Evolutionary conservation across 2,797 vertebrate species (phyloP).

Genomic region (Masticophis lateralis): DNA sequence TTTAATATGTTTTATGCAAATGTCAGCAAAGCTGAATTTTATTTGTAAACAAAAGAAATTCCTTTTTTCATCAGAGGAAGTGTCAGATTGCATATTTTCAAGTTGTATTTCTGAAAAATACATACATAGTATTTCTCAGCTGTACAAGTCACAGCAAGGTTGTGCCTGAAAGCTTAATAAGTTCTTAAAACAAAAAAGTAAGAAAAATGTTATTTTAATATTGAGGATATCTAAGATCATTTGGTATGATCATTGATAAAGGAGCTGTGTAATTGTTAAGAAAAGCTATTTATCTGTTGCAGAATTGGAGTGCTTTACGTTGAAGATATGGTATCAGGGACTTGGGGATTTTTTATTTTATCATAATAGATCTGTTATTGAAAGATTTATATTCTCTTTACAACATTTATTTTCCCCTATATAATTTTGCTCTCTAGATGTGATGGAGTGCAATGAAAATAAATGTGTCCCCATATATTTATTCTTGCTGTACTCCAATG

Average conservation of each 20-base stretch:
- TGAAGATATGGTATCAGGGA: not conserved
- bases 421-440: not conserved
- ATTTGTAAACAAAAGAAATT: not conserved
- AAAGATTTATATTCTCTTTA: not conserved
- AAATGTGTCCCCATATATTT: not conserved
- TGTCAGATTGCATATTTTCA: not conserved
- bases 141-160: not conserved
- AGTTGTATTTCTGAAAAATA: not conserved
- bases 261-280: not conserved
- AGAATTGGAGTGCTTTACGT: not conserved
- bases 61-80: not conserved
- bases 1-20: conserved; percentile 9
- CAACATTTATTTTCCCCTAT: not conserved
- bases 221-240: not conserved
- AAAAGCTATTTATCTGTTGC: not conserved
- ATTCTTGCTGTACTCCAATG: not conserved
- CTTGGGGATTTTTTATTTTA: not conserved
- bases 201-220: not conserved
- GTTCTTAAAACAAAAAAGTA: not conserved
- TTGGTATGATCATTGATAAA: not conserved
- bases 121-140: not conserved
- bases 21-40: not conserved
- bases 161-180: not conserved
- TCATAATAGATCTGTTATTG: not conserved
- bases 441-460: not conserved